These are phyloP conservation scores for Vanessa atalanta DNA, from an alignment of 1,140 invertebrate species.

Conservation along the genomic window DNA sequence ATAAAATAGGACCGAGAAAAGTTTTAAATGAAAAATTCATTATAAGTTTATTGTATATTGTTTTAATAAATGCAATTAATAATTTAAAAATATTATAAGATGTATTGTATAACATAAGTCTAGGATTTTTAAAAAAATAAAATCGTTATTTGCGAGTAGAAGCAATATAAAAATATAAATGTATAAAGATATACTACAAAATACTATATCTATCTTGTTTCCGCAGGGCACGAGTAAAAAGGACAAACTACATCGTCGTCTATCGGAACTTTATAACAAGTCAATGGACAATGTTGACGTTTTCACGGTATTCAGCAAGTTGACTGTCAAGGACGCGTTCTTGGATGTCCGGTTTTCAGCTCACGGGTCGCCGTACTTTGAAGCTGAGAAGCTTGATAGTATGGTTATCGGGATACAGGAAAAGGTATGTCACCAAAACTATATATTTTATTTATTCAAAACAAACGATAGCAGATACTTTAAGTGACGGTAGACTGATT, in stretches of 20 bases:
- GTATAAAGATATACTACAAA: not conserved
- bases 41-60: not conserved
- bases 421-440: conserved; percentile 75
- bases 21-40: not conserved
- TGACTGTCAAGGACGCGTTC: conserved; percentile 82
- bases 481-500: too few species aligned
- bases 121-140: too few species aligned
- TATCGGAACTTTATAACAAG: conserved; percentile 89
- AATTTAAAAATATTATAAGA: too few species aligned
- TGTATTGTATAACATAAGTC: too few species aligned
- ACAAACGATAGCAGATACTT: not conserved
- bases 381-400: conserved; percentile 91
- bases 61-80: too few species aligned
- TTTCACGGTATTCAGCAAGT: conserved; percentile 91
- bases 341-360: conserved; percentile 94
- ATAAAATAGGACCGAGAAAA: not conserved
- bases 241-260: conserved; percentile 84
- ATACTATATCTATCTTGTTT: conserved; percentile 31
- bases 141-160: too few species aligned
- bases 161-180: not conserved
- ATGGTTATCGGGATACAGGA: conserved; percentile 85
- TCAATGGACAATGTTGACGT: conserved; percentile 93
- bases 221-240: conserved; percentile 86
- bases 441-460: not conserved
- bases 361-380: conserved; percentile 95